phyloP scores from a whole-genome alignment of 2,113 vertebrate genomes.

The Centrocercus urophasianus region DNA sequence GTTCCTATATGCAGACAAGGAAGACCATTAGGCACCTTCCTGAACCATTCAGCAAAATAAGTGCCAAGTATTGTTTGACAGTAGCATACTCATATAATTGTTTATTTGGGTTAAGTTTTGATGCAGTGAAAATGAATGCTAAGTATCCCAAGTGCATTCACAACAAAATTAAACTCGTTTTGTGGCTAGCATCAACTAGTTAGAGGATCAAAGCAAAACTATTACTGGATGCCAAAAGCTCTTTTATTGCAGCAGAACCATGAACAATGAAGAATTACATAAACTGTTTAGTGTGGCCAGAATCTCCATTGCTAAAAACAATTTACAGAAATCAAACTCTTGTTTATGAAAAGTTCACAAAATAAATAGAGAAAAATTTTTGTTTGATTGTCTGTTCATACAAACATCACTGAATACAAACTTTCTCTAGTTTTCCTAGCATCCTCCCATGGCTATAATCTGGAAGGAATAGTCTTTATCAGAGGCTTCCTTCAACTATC shows the following conservation, averaged over 20 bases:
- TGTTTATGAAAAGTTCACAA: not conserved
- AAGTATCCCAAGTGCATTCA: not conserved
- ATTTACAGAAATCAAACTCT: not conserved
- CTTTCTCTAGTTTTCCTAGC: not conserved
- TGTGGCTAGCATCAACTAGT: not conserved
- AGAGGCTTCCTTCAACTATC: not conserved
- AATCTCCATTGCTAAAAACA: not conserved
- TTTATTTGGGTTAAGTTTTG: not conserved
- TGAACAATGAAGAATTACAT: not conserved
- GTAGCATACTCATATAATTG: not conserved
- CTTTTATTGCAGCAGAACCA: not conserved
- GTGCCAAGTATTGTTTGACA: not conserved
- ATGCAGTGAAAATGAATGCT: not conserved
- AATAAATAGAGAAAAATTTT: not conserved
- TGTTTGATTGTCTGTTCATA: not conserved
- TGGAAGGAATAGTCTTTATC: not conserved
- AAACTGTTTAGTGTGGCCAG: not conserved
- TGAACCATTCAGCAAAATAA: not conserved
- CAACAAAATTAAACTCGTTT: constrained; percentile 5
- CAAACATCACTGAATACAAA: not conserved
- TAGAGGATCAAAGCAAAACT: constrained; percentile 32
- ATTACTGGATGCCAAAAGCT: not conserved
- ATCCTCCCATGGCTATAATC: not conserved
- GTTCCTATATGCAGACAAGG: not conserved
- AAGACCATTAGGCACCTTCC: not conserved